Conservation (phyloP, 1,140 invertebrate genomes). For the Diachasmimorpha longicaudata region DNA sequence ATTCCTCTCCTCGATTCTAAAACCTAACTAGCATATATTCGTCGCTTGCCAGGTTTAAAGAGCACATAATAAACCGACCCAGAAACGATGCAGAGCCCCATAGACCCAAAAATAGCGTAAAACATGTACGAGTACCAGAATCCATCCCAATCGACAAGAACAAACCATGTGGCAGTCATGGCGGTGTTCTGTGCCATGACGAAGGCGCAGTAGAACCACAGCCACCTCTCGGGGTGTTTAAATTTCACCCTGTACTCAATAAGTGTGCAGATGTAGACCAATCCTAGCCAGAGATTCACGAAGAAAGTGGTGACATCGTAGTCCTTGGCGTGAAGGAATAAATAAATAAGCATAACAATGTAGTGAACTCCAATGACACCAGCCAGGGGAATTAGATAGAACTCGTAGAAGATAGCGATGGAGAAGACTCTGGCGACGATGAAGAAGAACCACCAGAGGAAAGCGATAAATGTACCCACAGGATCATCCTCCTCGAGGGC, state of each 20-base stretch:
- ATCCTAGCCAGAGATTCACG: slow-evolving; percentile 70
- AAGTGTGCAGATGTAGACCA: slow-evolving; percentile 75
- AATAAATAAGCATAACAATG: slow-evolving; percentile 64
- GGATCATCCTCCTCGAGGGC: slow-evolving; percentile 74
- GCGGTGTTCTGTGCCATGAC: slow-evolving; percentile 70
- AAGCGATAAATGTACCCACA: slow-evolving; percentile 69
- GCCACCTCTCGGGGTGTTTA: slow-evolving; percentile 71
- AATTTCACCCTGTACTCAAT: slow-evolving; percentile 80
- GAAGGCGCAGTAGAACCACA: slow-evolving; percentile 69
- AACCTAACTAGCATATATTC: slow-evolving; percentile 50
- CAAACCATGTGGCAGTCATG: slow-evolving; percentile 71
- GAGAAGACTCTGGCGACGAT: slow-evolving; percentile 71
- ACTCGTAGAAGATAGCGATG: slow-evolving; percentile 73
- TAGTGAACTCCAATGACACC: slow-evolving; percentile 68
- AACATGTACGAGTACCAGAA: slow-evolving; percentile 58
- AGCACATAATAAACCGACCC: slow-evolving; percentile 50
- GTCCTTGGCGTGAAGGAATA: slow-evolving; percentile 66
- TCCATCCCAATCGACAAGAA: slow-evolving; percentile 61
- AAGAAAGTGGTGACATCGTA: slow-evolving; percentile 64
- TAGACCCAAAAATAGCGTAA: slow-evolving; percentile 49
- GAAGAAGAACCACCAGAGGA: slow-evolving; percentile 76
- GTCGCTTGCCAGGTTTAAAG: slow-evolving; percentile 56
- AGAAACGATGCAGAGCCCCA: slow-evolving; percentile 50
- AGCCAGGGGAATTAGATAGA: slow-evolving; percentile 67
- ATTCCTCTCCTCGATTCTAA: not conserved